Conservation (phyloP, 1,140 invertebrate genomes). For the Lepidotrigona ventralis region DNA sequence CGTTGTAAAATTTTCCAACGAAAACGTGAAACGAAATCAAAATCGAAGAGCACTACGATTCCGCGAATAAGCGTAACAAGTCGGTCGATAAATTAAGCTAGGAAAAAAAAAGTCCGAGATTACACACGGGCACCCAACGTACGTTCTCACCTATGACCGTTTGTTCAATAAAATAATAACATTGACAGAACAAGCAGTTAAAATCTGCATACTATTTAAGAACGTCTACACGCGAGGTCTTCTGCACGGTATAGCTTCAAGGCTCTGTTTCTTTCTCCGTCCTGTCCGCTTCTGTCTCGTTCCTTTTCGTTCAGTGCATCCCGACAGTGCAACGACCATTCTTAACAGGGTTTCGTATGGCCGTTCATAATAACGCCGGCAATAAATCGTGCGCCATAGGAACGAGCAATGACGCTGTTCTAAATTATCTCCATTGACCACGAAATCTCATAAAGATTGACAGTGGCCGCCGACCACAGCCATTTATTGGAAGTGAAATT, state of each 20-base stretch:
- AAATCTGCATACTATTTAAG: constrained; percentile 47
- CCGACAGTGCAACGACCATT: constrained; percentile 40
- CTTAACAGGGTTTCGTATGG: constrained; percentile 40
- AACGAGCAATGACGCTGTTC: constrained; percentile 62
- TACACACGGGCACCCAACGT: not conserved
- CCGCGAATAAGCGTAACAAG: not conserved
- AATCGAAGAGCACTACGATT: not conserved
- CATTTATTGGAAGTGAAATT: constrained; percentile 75
- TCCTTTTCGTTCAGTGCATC: constrained; percentile 9
- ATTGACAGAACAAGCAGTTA: constrained; percentile 47
- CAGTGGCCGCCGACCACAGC: constrained; percentile 71
- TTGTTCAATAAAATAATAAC: constrained; percentile 48
- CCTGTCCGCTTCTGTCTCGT: not conserved
- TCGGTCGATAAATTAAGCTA: constrained; percentile 25
- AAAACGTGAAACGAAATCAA: not conserved
- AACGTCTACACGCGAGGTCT: constrained; percentile 33
- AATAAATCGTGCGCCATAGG: constrained; percentile 57
- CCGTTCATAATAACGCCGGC: constrained; percentile 56
- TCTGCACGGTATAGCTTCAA: not conserved
- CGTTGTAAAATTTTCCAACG: not conserved
- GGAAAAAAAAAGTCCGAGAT: not conserved
- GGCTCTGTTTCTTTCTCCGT: not conserved
- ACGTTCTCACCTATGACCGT: constrained; percentile 23
- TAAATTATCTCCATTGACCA: constrained; percentile 72
- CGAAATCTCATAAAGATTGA: constrained; percentile 77